Percentiles rank a stretch among this genome's conserved stretches.
Evolutionary conservation across 2,888 invertebrate genomes (phyloP).

Genomic region (Atethmia centrago): DNA sequence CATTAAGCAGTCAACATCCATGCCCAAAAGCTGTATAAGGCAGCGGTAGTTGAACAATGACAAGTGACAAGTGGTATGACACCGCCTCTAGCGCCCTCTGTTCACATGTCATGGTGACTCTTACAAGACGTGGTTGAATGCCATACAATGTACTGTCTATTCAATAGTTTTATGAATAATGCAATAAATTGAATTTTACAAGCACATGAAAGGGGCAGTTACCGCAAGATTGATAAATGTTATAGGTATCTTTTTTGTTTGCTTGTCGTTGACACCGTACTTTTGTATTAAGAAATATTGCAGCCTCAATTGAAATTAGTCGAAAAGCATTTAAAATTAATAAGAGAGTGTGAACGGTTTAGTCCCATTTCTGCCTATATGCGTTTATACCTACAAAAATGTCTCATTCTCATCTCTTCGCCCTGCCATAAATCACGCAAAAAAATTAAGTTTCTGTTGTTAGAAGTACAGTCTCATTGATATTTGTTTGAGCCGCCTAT

Average conservation of each 20-base stretch:
- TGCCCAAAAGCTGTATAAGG: conserved; percentile 5
- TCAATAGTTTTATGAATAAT: not conserved
- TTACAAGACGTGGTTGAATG: conserved; percentile 19
- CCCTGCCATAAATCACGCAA: too few relatives aligned
- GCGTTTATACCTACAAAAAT: too few relatives aligned
- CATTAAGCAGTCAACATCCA: not conserved
- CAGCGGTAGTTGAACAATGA: not conserved
- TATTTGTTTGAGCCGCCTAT: too few relatives aligned
- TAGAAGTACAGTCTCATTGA: too few relatives aligned
- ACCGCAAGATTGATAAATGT: not conserved
- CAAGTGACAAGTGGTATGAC: not conserved
- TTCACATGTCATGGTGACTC: not conserved
- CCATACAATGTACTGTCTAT: not conserved
- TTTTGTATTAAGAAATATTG: not conserved
- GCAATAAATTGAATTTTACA: conserved; percentile 5
- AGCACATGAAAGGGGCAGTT: not conserved
- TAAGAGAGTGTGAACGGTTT: too few relatives aligned
- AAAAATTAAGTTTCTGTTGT: too few relatives aligned
- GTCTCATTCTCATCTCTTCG: too few relatives aligned
- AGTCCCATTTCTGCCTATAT: too few relatives aligned
- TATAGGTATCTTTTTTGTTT: not conserved
- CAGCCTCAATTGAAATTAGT: not conserved
- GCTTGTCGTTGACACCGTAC: not conserved
- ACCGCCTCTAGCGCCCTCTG: not conserved
- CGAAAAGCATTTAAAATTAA: not conserved